Base-by-base conservation (phyloP, 1,140 invertebrate genomes). In the Idris sp. region DNA sequence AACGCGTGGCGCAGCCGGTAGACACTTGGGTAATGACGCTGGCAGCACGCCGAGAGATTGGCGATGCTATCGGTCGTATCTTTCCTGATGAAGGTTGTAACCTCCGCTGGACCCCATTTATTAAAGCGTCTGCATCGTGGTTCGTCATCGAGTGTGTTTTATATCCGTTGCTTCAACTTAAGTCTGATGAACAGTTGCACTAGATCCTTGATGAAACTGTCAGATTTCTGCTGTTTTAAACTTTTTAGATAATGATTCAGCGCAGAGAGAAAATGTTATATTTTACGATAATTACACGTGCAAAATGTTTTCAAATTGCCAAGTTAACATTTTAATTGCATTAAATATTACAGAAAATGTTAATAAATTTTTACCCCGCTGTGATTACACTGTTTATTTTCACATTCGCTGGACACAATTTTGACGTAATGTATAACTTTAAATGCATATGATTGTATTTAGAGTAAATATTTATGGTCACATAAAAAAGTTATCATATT, bases 31-130 rank as follows among this genome's bases (percentile, higher is more conserved):
- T 83, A 81, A 82, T 82, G 77, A 79, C 41, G 79, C 62, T 74
- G 78, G 75, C 74, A 73, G 67, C 76, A 77, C 81, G 80, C 79
- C 79, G 77, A 84, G n/a, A n/a, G 81, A 83, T 83, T 82, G 76
- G 69, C 75, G 78, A 83, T 83, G 77, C 69, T 83, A 83, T 84
- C 80, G 71, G 77, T 54, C 78, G 80, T 81, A 81, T 83, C 81
- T 79, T 54, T 69, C 74, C 59, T 83, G 82, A 84, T 83, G 82
- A 84, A 84, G 83, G 81, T 83, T 83, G 78, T 78, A 83, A 83
- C 81, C 82, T 59, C 65, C 65, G 67, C 74, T 54, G 77, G 77
- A 77, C 78, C 77, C 77, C 81, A 82, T 84, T 83, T 83, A 83
- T 84, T 83, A 84, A 83, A 83, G 67, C 78, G 58, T 69, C 76